These are phyloP conservation scores for Colletes collaris DNA, from an alignment of 2,888 invertebrate species.

Conservation along the genomic window DNA sequence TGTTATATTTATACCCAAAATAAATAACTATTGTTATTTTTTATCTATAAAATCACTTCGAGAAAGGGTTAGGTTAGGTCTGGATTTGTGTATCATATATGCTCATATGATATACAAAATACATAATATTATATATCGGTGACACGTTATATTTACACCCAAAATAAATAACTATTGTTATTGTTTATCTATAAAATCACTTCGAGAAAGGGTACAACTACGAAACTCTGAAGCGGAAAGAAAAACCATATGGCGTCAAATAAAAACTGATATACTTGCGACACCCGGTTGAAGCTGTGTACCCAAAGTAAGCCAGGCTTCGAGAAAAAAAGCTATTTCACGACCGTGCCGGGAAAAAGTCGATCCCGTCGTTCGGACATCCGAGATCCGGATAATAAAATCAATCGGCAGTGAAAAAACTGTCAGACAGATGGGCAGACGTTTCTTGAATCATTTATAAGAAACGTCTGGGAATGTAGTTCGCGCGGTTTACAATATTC, in stretches of 20 bases:
- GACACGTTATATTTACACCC: no score
- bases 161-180: no score
- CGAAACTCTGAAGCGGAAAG: constrained; percentile 3
- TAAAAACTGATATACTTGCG: constrained; percentile 64
- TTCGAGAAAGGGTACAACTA: no score
- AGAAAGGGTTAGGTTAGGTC: no score
- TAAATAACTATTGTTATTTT: no score
- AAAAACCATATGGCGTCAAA: constrained; percentile 57
- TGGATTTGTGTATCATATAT: no score
- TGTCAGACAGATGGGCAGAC: constrained; percentile 23
- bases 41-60: no score
- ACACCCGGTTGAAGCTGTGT: constrained; percentile 44
- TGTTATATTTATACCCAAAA: no score
- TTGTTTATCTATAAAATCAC: no score
- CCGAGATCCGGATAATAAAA: constrained; percentile 62
- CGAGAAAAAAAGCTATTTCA: constrained; percentile 47
- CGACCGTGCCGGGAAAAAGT: constrained; percentile 37
- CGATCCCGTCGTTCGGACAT: constrained; percentile 28
- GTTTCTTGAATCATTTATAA: constrained; percentile 55
- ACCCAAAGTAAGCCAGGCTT: constrained; percentile 55
- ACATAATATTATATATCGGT: no score
- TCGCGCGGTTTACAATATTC: constrained; percentile 43
- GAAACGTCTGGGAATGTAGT: constrained; percentile 25
- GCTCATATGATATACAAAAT: no score
- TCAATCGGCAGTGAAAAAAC: constrained; percentile 55